Evolutionary conservation across 2,888 invertebrate species (phyloP), one percentile per base, ranked within the genome.

Genomic region (Leucophora obtusa): DNA sequence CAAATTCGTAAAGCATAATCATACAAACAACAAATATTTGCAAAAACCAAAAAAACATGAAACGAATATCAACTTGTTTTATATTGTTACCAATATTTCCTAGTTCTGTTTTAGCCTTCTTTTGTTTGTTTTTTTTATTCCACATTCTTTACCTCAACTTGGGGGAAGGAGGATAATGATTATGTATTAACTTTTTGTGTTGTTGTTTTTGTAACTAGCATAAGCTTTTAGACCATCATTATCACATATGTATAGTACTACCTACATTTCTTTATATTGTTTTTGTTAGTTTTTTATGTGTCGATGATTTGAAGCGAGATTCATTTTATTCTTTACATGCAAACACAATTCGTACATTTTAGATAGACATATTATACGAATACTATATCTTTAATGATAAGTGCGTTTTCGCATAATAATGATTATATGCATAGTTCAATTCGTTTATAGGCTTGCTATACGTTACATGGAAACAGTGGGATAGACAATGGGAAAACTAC

Each of bases 341-440:
- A 71, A 47, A 51, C n/a, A 51, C 35, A 43, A 15, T 28, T 28
- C 50, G 18, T 17, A 60, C 60, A 60, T 47, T 53, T 54, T 54
- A 51, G 11, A 79, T 66, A 62, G 70, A 71, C 70, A 47, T 38
- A 21, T 4, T 21, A 51, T 38, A 54, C 66, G 51, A 47, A 53
- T 43, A 51, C 54, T 43, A 68, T 80, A 72, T 70, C 66, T 78
- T 86, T 87, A 87, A 87, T 87, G 87, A 87, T 87, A 86, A 86
- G 86, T 87, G 88, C 87, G 87, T 84, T 85, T 79, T 84, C 84
- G 88, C 85, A 87, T 87, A 87, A 85, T 87, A 87, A 87, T 86
- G 83, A 84, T 79, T 79, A 51, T 54, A 43, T 47, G 56, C 28
- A 33, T 56, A 43, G 53, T 60, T 38, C 58, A 54, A 4, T 35